These are phyloP conservation scores for Agrypnia vestita DNA, from an alignment of 1,140 invertebrate species.

Conservation along the genomic window DNA sequence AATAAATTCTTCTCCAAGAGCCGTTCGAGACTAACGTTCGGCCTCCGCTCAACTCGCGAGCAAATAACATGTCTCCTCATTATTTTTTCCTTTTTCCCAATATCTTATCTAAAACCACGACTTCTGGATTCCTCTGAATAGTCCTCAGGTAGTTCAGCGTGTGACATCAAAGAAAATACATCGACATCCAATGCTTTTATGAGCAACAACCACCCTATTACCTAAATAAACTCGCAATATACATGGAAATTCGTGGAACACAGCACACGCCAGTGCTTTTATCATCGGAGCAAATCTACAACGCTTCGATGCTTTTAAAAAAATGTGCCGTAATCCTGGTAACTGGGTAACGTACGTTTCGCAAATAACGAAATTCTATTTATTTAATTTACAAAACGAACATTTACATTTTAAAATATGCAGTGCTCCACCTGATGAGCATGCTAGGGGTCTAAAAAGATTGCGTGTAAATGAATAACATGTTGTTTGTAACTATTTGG, in stretches of 20 bases:
- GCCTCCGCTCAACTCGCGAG: constrained; percentile 8
- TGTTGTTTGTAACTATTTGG: too few relatives aligned
- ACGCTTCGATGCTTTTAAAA: constrained; percentile 36
- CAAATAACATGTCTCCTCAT: constrained; percentile 53
- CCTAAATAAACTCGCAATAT: constrained; percentile 60
- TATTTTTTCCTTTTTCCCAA: constrained; percentile 51
- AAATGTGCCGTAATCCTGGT: too few relatives aligned
- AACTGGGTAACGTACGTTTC: too few relatives aligned
- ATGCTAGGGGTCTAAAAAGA: too few relatives aligned
- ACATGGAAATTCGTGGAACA: constrained; percentile 57
- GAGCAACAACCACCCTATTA: constrained; percentile 26
- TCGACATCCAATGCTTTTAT: constrained; percentile 53
- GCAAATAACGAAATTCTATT: too few relatives aligned
- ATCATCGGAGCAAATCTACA: constrained; percentile 51
- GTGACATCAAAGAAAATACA: constrained; percentile 60
- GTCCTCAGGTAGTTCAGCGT: constrained; percentile 47
- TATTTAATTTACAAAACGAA: too few relatives aligned
- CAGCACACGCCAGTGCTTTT: constrained; percentile 40
- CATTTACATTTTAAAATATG: too few relatives aligned
- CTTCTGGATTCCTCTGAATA: constrained; percentile 44
- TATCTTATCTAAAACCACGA: constrained; percentile 46
- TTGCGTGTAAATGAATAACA: too few relatives aligned
- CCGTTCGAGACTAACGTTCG: constrained; percentile 21
- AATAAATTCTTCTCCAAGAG: constrained; percentile 29
- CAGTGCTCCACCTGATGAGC: too few relatives aligned